Conservation (phyloP, 2,113 vertebrate species). For the sheep (Ovis aries) region ARS-UI_Ramb_v3.0 NC_056076.1:7006501-7007000, state of each 20-base stretch:
- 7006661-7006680: slow-evolving; percentile 65
- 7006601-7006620: slow-evolving; percentile 42
- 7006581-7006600: slow-evolving; percentile 28
- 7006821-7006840: slow-evolving; percentile 49
- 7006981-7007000: neutral
- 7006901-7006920: neutral
- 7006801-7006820: slow-evolving; percentile 63
- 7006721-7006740: slow-evolving; percentile 29
- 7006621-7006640: slow-evolving; percentile 40
- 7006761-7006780: slow-evolving; percentile 60
- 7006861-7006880: neutral
- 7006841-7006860: slow-evolving; percentile 41
- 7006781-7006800: slow-evolving; percentile 42
- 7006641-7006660: slow-evolving; percentile 58
- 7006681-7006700: slow-evolving; percentile 54
- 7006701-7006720: slow-evolving; percentile 62
- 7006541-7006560: neutral
- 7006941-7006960: neutral
- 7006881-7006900: neutral
- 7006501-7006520: neutral
- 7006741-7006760: slow-evolving; percentile 49
- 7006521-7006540: neutral
- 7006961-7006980: neutral
- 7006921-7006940: neutral
- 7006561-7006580: neutral